These are phyloP conservation scores for Mactra quadrangularis DNA, from an alignment of 1,140 invertebrate genomes.

Conservation along the genomic window DNA sequence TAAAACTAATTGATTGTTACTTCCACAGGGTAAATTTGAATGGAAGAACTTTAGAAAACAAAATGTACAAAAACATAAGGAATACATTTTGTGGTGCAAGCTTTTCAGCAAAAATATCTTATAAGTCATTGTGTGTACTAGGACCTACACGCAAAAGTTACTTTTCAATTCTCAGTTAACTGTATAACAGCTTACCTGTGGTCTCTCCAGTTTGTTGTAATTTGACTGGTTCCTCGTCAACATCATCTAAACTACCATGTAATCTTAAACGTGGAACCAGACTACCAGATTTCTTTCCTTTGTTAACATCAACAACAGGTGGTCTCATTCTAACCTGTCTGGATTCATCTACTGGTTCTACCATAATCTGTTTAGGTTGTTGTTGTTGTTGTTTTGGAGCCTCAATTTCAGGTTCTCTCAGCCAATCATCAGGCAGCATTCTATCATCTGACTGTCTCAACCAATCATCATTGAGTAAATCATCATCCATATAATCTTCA, in stretches of 20 bases:
- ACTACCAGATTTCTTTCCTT: slow-evolving; percentile 25
- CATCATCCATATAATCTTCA: slow-evolving; percentile 31
- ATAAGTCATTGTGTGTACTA: too few relatives aligned
- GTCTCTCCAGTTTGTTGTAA: slow-evolving; percentile 67
- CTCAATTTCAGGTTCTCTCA: not conserved
- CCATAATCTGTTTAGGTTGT: slow-evolving; percentile 6
- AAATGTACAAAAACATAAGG: too few relatives aligned
- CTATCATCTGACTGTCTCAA: not conserved
- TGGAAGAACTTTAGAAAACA: too few relatives aligned
- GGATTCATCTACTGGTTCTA: slow-evolving; percentile 15
- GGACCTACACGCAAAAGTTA: too few relatives aligned
- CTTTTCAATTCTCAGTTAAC: too few relatives aligned
- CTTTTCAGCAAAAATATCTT: too few relatives aligned
- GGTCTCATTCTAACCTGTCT: not conserved
- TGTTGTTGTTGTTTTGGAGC: not conserved
- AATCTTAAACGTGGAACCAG: slow-evolving; percentile 37
- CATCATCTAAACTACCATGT: slow-evolving; percentile 39
- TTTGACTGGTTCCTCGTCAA: slow-evolving; percentile 46
- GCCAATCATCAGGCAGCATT: not conserved
- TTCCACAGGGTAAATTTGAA: too few relatives aligned
- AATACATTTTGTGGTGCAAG: too few relatives aligned
- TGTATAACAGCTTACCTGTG: slow-evolving; percentile 56
- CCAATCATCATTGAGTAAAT: slow-evolving; percentile 41
- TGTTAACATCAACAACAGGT: not conserved
- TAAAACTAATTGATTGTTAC: too few relatives aligned